Base-by-base conservation (phyloP, 2,797 vertebrate species). In the Sebastes taczanowskii region DNA sequence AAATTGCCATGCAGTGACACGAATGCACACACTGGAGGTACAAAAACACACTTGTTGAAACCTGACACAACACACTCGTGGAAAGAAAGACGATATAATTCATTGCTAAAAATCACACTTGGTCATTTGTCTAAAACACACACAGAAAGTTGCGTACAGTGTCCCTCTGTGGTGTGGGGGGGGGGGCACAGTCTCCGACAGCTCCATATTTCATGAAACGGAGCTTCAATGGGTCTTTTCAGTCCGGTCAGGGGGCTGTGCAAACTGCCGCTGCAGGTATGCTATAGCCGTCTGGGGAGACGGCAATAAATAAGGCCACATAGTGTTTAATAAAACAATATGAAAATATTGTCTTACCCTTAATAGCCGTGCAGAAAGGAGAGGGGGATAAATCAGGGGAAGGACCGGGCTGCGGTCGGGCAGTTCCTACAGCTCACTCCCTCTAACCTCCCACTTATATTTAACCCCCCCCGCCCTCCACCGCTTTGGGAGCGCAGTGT, bases 261-360 rank as follows among this genome's bases (percentile, higher is more conserved):
- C 87, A 88, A 88, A 90, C 86, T 83, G 74, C 70, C 52, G 18
- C 83, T 68, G 82, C 64, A 87, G 72, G 86, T 77, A 71, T 32
- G 67, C 78, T 72, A n/a, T 32, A 67, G 82, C 77, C 30, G 75
- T 88, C 79, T 78, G 71, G 81, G 77, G 88, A 91, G 74, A 77
- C 29, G 30, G 83, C 83, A 71, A 87, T 93, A 94, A 95, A 94
- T 94, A 93, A 93, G 69, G 74, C 78, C 81, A 73, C 85, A 85
- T 85, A 71, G 88, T 93, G 90, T 94, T 94, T 93, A 93, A 92
- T 94, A 86, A 88, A 92, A 94, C 89, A 93, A 94, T 77, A 90
- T 89, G 90, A 93, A 93, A 93, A 94, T 93, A 93, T 93, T 92
- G 86, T 90, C 84, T 91, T 82, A 86, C 83, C 85, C 66, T 74